These are phyloP conservation scores for Anarhynchus alexandrinus DNA, from an alignment of 2,113 vertebrate species.

Conservation along the genomic window DNA sequence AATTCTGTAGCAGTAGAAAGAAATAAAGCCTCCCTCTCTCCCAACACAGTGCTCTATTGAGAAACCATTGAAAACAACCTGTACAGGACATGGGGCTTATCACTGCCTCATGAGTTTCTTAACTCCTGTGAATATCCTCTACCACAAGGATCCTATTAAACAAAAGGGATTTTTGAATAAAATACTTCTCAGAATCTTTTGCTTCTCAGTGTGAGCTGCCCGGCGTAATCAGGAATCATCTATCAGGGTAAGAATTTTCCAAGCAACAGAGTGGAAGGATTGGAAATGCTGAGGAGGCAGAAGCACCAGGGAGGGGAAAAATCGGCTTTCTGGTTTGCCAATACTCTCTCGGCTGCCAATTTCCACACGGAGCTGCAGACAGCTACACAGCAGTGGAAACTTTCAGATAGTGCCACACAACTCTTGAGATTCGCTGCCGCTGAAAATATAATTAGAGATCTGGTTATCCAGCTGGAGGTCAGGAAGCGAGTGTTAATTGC, in stretches of 20 bases:
- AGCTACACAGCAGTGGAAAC: neutral
- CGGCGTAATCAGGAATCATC: neutral
- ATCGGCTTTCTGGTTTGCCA: neutral
- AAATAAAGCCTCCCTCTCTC: neutral
- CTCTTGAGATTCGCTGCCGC: conserved; percentile 55
- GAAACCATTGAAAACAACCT: neutral
- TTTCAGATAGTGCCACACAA: conserved; percentile 23
- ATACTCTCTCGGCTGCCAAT: neutral
- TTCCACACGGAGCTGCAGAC: neutral
- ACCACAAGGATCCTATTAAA: neutral
- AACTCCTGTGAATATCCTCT: neutral
- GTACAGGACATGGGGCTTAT: neutral
- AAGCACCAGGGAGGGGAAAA: neutral
- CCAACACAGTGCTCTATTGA: neutral
- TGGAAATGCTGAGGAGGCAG: neutral
- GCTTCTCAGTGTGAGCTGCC: neutral
- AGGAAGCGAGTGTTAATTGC: conserved; percentile 66
- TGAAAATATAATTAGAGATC: conserved; percentile 67
- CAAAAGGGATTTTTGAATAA: neutral
- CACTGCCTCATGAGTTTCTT: neutral
- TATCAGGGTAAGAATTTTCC: neutral
- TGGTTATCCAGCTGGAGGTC: conserved; percentile 67
- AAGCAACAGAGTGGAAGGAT: neutral
- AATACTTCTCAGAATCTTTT: neutral
- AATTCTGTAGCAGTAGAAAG: neutral